Base-by-base conservation (phyloP, 2,888 invertebrate species). In the Athetis lepigone region DNA sequence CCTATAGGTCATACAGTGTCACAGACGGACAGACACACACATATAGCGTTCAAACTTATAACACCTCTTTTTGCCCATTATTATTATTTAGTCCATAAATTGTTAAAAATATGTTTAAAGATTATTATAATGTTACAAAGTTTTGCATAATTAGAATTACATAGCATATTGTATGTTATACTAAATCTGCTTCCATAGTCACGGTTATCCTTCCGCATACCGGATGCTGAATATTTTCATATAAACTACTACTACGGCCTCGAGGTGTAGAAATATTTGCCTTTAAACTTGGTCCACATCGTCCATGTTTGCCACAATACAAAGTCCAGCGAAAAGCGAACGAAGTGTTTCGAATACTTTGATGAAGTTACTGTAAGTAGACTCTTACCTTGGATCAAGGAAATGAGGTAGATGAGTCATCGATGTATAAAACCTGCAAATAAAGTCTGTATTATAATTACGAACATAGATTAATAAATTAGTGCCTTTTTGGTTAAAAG, bases 281-380 rank as follows among this genome's bases (percentile, higher is more conserved):
- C 40, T 18, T 50, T 16, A 56, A 71, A 54, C 50, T 68, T 67
- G 29, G 57, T 46, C 54, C 57, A 62, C 42, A 43, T 39, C 27
- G 36, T 16, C 47, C 27, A 23, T 54, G 61, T 57, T 58, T 51
- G 40, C 46, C 21, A 40, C 57, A 55, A 36, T 47, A 21, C 58
- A 49, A 66, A 66, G 61, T 56, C 51, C 52, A 42, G 19, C 21
- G 23, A 67, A 55, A 49, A 55, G 13, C 18, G 49, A 61, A 55
- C 51, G 58, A 70, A 71, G 50, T 49, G 43, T 70, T 75, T 60
- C 37, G 33, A 73, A 76, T 70, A 58, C 75, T 73, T 66, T 58
- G 43, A 70, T 60, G 50, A 70, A 75, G 63, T 75, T 60, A 70
- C 64, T 54, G 56, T 72, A 65, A 77, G 64, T 60, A 66, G 57